Conservation (phyloP, 2,113 vertebrate species). For the Hepsetus odoe region DNA sequence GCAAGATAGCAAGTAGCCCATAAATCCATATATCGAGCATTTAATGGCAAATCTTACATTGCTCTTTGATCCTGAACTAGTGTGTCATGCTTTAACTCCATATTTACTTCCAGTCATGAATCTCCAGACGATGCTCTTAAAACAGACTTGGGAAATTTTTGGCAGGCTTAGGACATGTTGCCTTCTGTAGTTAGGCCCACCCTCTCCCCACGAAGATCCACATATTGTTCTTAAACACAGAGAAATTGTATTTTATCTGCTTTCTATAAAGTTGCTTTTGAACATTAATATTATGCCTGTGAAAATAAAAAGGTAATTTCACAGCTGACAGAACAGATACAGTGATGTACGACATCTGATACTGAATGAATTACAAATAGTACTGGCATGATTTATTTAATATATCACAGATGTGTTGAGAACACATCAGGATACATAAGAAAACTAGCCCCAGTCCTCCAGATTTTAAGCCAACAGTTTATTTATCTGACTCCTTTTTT, state of each 20-base stretch:
- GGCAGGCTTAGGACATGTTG: constrained; percentile 15
- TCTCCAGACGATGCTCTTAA: constrained; percentile 10
- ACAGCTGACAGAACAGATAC: not conserved
- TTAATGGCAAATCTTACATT: constrained; percentile 30
- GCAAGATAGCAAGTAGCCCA: constrained; percentile 46
- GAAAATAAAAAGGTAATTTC: not conserved
- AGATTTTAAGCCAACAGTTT: not conserved
- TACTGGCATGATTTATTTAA: not conserved
- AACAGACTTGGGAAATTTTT: not conserved
- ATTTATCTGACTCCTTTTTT: not conserved
- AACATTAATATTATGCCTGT: not conserved
- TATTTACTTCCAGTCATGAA: constrained; percentile 37
- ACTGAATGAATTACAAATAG: not conserved
- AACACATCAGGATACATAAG: not conserved
- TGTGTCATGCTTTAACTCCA: constrained; percentile 19
- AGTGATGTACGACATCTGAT: not conserved
- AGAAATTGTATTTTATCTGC: not conserved
- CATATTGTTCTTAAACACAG: not conserved
- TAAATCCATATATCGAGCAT: constrained; percentile 54
- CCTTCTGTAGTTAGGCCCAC: not conserved
- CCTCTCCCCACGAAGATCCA: not conserved
- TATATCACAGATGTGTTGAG: constrained; percentile 7
- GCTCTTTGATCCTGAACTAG: constrained; percentile 41
- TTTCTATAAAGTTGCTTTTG: not conserved
- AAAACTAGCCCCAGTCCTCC: not conserved